phyloP scores from a whole-genome alignment of 2,113 vertebrate species.

The Sisor rabdophorus region DNA sequence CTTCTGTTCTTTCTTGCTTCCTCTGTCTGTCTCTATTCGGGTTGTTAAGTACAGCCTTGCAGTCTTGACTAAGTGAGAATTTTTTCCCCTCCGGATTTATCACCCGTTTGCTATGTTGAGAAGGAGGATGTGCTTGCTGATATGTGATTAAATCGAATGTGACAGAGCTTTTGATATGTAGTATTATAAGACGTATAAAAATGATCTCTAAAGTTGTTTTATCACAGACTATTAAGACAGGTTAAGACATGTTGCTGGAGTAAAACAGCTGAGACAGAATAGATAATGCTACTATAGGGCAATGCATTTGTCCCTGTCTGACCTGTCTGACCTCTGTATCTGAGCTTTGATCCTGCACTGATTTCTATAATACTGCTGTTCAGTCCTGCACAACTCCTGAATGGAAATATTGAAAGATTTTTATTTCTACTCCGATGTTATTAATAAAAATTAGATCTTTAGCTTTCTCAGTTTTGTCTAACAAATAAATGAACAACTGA shows the following conservation, averaged over 20 bases:
- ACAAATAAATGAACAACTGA: neutral
- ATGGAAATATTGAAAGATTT: conserved; percentile 8
- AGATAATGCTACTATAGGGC: neutral
- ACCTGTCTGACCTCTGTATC: neutral
- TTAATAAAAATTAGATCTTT: neutral
- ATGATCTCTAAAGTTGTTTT: neutral
- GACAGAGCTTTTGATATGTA: neutral
- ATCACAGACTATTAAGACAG: neutral
- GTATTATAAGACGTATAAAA: neutral
- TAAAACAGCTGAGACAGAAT: neutral
- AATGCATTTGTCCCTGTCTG: neutral
- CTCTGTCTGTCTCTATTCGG: conserved; percentile 13
- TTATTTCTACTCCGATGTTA: neutral
- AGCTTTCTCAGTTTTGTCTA: neutral
- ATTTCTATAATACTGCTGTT: neutral
- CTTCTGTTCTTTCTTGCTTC: neutral
- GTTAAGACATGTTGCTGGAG: neutral
- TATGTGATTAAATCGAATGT: conserved; percentile 26
- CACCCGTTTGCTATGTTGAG: conserved; percentile 15
- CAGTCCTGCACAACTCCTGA: neutral
- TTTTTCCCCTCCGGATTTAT: neutral
- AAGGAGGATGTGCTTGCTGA: conserved; percentile 10
- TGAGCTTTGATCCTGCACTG: neutral
- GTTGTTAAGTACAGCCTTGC: conserved; percentile 18
- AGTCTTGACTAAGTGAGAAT: conserved; percentile 5